Evolutionary conservation across 2,797 vertebrate genomes (phyloP).

Genomic region (Neostethus bicornis): DNA sequence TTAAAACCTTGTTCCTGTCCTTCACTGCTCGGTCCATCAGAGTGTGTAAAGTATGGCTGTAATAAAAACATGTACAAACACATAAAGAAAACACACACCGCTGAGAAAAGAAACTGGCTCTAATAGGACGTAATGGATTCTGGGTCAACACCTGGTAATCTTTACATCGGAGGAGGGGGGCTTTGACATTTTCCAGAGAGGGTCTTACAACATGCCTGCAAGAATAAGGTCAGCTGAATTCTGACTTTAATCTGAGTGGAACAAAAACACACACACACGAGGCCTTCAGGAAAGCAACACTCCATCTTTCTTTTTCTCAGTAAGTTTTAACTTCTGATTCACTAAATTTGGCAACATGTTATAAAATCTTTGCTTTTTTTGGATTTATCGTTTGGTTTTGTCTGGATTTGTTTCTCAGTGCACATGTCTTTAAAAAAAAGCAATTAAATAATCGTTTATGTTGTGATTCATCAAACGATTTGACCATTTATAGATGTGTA

Average conservation of each 20-base stretch:
- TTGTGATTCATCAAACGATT: constrained; percentile 60
- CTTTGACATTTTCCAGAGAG: constrained; percentile 76
- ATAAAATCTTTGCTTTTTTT: constrained; percentile 59
- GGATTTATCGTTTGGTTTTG: constrained; percentile 61
- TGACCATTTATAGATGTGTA: constrained; percentile 64
- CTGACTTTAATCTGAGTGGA: constrained; percentile 35
- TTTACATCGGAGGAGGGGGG: constrained; percentile 63
- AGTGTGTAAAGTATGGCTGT: constrained; percentile 1
- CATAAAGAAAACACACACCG: constrained; percentile 23
- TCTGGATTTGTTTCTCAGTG: constrained; percentile 20
- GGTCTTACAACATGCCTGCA: constrained; percentile 57
- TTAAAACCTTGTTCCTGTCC: no score
- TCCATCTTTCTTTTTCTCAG: constrained; percentile 60
- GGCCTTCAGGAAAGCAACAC: constrained; percentile 26
- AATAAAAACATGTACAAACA: constrained; percentile 15
- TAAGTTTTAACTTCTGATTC: constrained; percentile 64
- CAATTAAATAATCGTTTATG: constrained; percentile 68
- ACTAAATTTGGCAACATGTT: constrained; percentile 60
- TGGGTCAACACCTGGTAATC: constrained; percentile 80
- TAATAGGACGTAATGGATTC: constrained; percentile 78
- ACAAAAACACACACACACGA: constrained; percentile 54
- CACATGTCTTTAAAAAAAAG: constrained; percentile 26
- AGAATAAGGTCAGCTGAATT: constrained; percentile 67
- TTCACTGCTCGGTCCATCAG: no score
- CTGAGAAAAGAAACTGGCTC: constrained; percentile 57